These are phyloP conservation scores for Harmothoe impar DNA, from an alignment of 2,888 invertebrate genomes.

Conservation along the genomic window DNA sequence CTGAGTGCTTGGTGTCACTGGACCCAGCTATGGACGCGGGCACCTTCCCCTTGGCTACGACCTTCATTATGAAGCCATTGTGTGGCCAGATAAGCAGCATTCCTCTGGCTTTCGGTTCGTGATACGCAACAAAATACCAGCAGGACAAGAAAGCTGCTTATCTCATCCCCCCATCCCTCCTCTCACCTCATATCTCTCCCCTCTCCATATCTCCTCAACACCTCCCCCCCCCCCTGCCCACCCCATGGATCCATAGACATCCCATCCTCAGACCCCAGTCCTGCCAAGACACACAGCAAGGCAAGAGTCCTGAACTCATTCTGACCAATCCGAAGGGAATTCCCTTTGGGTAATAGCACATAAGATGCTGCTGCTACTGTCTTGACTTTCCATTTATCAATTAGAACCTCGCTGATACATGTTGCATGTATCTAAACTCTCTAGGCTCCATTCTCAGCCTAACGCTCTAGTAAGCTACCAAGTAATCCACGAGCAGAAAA, in stretches of 20 bases:
- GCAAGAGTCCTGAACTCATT: too few species aligned
- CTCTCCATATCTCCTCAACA: background rate
- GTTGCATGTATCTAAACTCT: too few species aligned
- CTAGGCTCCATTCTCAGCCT: background rate
- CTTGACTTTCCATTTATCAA: too few species aligned
- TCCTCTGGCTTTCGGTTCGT: background rate
- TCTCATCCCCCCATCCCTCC: background rate
- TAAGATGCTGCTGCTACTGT: too few species aligned
- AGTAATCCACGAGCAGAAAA: slow-evolving; percentile 7
- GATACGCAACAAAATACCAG: background rate
- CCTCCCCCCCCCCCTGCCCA: slow-evolving; percentile 9
- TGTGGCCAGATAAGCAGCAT: background rate
- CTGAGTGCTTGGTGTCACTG: too few species aligned
- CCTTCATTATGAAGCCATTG: slow-evolving; percentile 3
- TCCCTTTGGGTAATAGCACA: too few species aligned
- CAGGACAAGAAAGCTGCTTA: background rate
- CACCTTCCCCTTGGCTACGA: background rate
- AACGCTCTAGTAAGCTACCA: background rate
- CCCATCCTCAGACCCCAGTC: background rate
- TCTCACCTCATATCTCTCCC: background rate
- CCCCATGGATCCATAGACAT: background rate
- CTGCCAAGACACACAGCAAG: too few species aligned
- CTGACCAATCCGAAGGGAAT: too few species aligned
- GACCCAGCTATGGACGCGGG: background rate
- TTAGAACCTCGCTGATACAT: too few species aligned